Conservation (phyloP, 2,797 vertebrate genomes). For the Microcaecilia unicolor region DNA sequence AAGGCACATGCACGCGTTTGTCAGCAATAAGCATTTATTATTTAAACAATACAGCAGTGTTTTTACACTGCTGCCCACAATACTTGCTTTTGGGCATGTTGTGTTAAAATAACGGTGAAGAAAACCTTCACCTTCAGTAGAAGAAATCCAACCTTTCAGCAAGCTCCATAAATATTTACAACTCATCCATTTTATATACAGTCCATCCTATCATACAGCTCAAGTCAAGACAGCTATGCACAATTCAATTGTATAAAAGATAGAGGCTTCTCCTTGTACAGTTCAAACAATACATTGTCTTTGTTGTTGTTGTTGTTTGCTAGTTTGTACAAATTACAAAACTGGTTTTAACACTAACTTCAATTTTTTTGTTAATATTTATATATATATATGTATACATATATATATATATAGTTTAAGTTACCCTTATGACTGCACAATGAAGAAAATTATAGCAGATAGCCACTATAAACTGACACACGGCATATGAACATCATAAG, state of each 20-base stretch:
- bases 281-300: conserved; percentile 32
- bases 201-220: conserved; percentile 64
- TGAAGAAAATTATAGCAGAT: conserved; percentile 15
- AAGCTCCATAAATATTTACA: conserved; percentile 80
- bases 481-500: conserved; percentile 26
- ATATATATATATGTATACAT: too few species aligned
- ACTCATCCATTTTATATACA: conserved; percentile 70
- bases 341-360: conserved; percentile 4
- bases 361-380: background rate
- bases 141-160: conserved; percentile 63
- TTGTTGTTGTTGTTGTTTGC: conserved; percentile 8
- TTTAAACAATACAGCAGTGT: conserved; percentile 76
- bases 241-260: conserved; percentile 49
- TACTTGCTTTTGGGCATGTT: conserved; percentile 64
- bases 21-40: conserved; percentile 73
- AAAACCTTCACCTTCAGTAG: conserved; percentile 47
- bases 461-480: background rate
- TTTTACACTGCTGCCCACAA: conserved; percentile 70
- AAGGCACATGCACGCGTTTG: conserved; percentile 2
- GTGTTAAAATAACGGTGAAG: conserved; percentile 65
- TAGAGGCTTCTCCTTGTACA: conserved; percentile 30
- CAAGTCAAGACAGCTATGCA: conserved; percentile 42
- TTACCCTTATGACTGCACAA: conserved; percentile 13
- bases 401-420: too few species aligned
- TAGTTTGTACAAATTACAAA: conserved; percentile 28